These are phyloP conservation scores for Lamellibrachia luymesi DNA, from an alignment of 1,140 invertebrate genomes.

Conservation along the genomic window DNA sequence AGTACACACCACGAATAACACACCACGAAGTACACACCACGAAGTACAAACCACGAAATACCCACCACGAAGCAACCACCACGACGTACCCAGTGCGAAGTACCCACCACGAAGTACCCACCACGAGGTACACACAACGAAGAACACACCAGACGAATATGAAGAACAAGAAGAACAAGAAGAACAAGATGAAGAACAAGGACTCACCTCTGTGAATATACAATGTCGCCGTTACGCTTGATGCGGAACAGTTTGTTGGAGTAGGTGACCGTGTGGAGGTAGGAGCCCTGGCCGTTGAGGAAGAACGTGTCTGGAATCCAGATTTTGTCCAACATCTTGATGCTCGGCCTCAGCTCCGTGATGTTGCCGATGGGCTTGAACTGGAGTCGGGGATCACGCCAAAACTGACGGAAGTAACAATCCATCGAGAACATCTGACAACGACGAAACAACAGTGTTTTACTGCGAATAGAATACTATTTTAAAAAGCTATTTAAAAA, in stretches of 20 bases:
- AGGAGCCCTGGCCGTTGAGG: slow-evolving; percentile 23
- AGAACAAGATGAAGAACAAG: no score
- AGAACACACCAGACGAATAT: no score
- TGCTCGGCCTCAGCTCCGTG: slow-evolving; percentile 52
- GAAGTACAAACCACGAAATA: background rate
- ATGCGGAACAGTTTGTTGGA: slow-evolving; percentile 26
- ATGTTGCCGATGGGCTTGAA: slow-evolving; percentile 35
- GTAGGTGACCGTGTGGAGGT: slow-evolving; percentile 22
- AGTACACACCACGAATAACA: no score
- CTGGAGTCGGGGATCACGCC: slow-evolving; percentile 27
- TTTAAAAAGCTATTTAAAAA: no score
- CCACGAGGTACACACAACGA: no score
- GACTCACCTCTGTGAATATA: slow-evolving; percentile 22
- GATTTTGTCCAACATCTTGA: slow-evolving; percentile 46
- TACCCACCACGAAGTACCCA: background rate
- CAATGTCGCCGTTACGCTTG: slow-evolving; percentile 16
- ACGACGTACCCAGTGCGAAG: background rate
- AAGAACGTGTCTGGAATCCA: slow-evolving; percentile 37
- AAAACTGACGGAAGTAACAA: slow-evolving; percentile 32
- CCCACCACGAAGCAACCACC: no score
- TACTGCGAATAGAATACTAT: background rate
- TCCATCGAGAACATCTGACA: slow-evolving; percentile 31
- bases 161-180: no score
- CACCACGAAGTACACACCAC: background rate
- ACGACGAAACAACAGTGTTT: background rate